Base-by-base conservation (phyloP, 2,888 invertebrate genomes). In the Drosophila buzzatii region DNA sequence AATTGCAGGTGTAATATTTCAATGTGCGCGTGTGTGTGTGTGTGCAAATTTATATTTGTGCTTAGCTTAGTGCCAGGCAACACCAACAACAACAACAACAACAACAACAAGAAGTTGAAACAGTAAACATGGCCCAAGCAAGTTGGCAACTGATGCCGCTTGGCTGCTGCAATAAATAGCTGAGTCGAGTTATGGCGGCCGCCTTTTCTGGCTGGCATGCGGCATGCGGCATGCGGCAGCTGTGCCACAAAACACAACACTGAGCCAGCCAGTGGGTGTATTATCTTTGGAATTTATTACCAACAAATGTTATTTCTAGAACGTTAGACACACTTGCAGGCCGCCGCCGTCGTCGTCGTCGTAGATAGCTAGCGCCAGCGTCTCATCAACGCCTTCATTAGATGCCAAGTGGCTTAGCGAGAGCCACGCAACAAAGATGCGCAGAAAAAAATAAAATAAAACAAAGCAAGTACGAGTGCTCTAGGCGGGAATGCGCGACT, bases 231-330 rank as follows among this genome's bases (percentile, higher is more conserved):
- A 52, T 18, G 52, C 37, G 39, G 44, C 55, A 55, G 57, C 57
- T 57, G 57, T 44, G 59, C 23, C 47, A 49, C 42, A 49, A 49
- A n/a, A 12, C 23, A 31, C 39, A 53, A 51, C 61, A 37, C 14
- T 14, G 37, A 37, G 37, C 39, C 33, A 33, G 33, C 33, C 76
- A 52, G 84, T 86, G 87, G 89, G 85, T 88, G 90, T 88, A 85
- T 85, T 88, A 85, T 85, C 88, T 88, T 88, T 90, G 80, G 85
- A 85, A 85, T 85, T 85, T 85, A 85, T 85, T 87, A 84, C 85
- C 85, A 74, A 88, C 90, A 90, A 85, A 85, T 85, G 90, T 90
- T 90, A 88, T 85, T 89, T 85, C 90, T 87, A 82, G 88, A 85
- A 81, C 88, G 85, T 89, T 87, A 85, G 85, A 85, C 87, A 71